Evolutionary conservation across 2,113 vertebrate species (phyloP), one percentile per base, ranked within the genome.

Genomic region (Struthidea cinerea): DNA sequence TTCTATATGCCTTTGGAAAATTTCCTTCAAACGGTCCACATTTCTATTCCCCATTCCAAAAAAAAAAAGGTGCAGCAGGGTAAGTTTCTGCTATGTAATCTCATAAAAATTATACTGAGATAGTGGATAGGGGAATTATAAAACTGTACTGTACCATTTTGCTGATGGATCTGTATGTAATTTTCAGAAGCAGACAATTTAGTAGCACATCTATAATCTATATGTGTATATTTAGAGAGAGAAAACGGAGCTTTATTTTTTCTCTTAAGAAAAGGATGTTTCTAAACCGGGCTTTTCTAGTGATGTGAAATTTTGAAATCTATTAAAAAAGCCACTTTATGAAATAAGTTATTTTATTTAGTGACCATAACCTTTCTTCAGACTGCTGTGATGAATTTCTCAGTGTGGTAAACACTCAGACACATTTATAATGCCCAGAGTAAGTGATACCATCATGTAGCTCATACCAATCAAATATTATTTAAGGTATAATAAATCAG

Each of bases 401-500:
- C 18, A 74, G 52, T n/a, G 21, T 87, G 59, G 41, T 22, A 94
- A 93, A 89, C 15, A 73, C 23, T 86, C 42, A 92, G 42, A 68
- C 73, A 44, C 63, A 87, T 92, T 91, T 77, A 47, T 78, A 86
- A 90, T 78, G 50, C n/a, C 27, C 61, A 53, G 74, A 84, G 44
- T 47, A 87, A 92, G 50, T 85, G 49, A 91, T 91, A 96, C 9
- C 67, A 73, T 57, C 86, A 73, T 26, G 61, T 44, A 88, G 27
- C 49, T 95, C 75, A 73, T 76, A 81, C 49, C 73, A 95, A 96
- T 96, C 91, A 96, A 89, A 91, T 89, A 84, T 81, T 93, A 93
- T 94, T 96, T 93, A 83, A 93, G 78, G 41, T 53, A 68, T 75
- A 92, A 96, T 85, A 96, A 96, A 97, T 90, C 90, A 92, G 94